These are phyloP conservation scores for Nyleta sp. DNA, from an alignment of 2,888 invertebrate genomes.

Conservation along the genomic window DNA sequence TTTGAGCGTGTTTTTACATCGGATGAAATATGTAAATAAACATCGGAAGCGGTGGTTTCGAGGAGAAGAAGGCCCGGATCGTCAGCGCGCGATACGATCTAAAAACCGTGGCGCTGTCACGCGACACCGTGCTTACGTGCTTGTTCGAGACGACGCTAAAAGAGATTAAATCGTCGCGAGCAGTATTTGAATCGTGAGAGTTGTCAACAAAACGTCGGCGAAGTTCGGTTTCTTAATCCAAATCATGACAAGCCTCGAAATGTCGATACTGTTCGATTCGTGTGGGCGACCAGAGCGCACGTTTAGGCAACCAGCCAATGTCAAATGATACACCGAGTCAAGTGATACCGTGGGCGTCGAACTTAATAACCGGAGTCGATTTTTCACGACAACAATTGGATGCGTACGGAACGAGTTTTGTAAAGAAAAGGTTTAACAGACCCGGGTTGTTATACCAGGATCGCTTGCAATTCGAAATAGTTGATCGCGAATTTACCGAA, in stretches of 20 bases:
- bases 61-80: conserved; percentile 50
- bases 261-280: conserved; percentile 60
- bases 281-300: conserved; percentile 48
- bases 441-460: no score
- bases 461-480: no score
- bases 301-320: conserved; percentile 61
- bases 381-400: no score
- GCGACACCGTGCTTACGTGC: conserved; percentile 65
- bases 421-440: no score
- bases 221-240: conserved; percentile 65
- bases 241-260: conserved; percentile 56
- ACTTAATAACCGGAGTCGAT: conserved; percentile 25
- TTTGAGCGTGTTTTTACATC: conserved; percentile 39
- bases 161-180: conserved; percentile 65
- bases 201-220: conserved; percentile 63
- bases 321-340: conserved; percentile 47
- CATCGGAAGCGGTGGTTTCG: conserved; percentile 47
- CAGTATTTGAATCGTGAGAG: conserved; percentile 62
- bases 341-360: conserved; percentile 51
- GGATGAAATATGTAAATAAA: conserved; percentile 59
- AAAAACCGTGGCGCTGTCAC: conserved; percentile 62
- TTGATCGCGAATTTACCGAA: no score
- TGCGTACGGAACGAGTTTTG: no score
- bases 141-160: conserved; percentile 58
- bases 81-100: conserved; percentile 59